phyloP scores from a whole-genome alignment of 2,797 vertebrate species.

The Sebastes wilsoni region DNA sequence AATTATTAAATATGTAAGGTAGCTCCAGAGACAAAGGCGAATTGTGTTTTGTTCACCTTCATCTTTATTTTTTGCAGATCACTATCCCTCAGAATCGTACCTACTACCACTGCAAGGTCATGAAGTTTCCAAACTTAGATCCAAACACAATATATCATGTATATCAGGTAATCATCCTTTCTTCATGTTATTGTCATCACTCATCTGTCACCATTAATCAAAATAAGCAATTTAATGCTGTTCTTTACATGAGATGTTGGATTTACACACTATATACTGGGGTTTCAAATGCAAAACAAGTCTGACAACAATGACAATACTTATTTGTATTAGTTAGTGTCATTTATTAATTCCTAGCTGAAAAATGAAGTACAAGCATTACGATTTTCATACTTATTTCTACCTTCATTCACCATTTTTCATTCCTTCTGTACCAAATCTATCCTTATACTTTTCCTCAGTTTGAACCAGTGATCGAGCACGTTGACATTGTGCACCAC shows the following conservation, averaged over 20 bases:
- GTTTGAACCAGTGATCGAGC: slow-evolving; percentile 72
- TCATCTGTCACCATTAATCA: neutral
- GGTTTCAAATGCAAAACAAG: neutral
- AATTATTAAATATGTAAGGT: too few relatives aligned
- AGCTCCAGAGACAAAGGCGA: neutral
- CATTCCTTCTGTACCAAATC: neutral
- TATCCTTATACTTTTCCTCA: slow-evolving; percentile 31
- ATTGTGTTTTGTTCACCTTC: neutral
- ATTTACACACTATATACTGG: too few relatives aligned
- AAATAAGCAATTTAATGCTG: neutral
- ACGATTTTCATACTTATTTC: neutral
- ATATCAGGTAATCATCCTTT: slow-evolving; percentile 75
- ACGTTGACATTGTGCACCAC: slow-evolving; percentile 74
- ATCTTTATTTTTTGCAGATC: slow-evolving; percentile 71
- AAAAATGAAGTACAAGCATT: neutral
- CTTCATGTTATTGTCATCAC: neutral
- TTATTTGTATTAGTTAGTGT: neutral
- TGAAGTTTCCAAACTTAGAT: slow-evolving; percentile 71
- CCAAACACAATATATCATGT: slow-evolving; percentile 80
- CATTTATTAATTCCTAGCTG: neutral
- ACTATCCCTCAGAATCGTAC: slow-evolving; percentile 75
- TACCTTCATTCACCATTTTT: neutral
- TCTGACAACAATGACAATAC: neutral
- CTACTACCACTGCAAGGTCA: slow-evolving; percentile 85
- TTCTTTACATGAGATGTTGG: neutral